These are phyloP conservation scores for Kryphioiulus occultus DNA, from an alignment of 2,888 invertebrate genomes.

Conservation along the genomic window DNA sequence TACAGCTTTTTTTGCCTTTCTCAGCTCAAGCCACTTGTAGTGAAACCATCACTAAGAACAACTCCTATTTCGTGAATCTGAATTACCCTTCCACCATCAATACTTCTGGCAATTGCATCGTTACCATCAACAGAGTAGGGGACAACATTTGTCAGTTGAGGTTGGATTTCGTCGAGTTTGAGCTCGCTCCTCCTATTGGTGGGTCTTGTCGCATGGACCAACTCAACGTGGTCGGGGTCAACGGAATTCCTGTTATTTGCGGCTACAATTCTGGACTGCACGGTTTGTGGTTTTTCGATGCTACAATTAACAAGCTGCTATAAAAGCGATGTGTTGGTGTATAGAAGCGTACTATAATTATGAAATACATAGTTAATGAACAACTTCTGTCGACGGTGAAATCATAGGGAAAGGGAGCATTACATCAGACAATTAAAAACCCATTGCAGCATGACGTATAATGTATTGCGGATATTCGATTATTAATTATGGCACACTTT, in stretches of 20 bases:
- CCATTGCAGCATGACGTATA: too few relatives aligned
- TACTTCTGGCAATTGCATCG: constrained; percentile 54
- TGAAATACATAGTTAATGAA: too few relatives aligned
- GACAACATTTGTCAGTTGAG: constrained; percentile 54
- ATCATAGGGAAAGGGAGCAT: too few relatives aligned
- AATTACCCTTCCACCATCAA: constrained; percentile 54
- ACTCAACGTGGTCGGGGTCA: constrained; percentile 54
- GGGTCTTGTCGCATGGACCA: constrained; percentile 54
- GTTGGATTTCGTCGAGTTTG: constrained; percentile 54
- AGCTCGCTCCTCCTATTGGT: constrained; percentile 52
- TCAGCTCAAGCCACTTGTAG: constrained; percentile 52
- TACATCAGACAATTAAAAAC: too few relatives aligned
- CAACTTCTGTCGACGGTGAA: too few relatives aligned
- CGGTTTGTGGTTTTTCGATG: constrained; percentile 21
- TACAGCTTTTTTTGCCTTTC: background rate
- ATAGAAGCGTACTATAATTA: background rate
- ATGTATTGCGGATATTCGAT: too few relatives aligned
- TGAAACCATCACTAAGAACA: constrained; percentile 53
- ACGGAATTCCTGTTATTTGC: constrained; percentile 54
- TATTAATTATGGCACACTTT: too few relatives aligned
- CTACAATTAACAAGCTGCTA: background rate
- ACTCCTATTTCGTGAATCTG: constrained; percentile 53
- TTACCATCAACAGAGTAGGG: constrained; percentile 53
- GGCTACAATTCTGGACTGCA: constrained; percentile 54
- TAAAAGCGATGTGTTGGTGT: background rate